These are phyloP conservation scores for Perca schrenkii DNA, from an alignment of 2,113 vertebrate genomes.

Conservation along the genomic window DNA sequence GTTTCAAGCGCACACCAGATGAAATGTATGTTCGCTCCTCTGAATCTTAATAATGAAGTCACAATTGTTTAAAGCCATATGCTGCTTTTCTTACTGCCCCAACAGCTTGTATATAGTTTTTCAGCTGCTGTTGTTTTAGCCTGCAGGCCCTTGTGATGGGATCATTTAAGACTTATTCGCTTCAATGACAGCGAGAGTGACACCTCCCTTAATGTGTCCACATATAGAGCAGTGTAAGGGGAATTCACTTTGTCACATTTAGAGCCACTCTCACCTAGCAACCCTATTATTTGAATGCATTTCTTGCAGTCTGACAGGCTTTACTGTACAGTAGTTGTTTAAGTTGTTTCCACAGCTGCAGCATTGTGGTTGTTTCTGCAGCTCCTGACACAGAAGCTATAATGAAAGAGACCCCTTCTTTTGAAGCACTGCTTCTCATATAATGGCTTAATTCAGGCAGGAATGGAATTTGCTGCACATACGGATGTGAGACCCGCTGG, in stretches of 20 bases:
- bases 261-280: conserved; percentile 44
- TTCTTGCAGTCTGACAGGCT: conserved; percentile 34
- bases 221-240: conserved; percentile 33
- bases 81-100: conserved; percentile 12
- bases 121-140: conserved; percentile 52
- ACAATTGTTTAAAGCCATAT: conserved; percentile 33
- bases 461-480: conserved; percentile 32
- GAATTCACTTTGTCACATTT: conserved; percentile 54
- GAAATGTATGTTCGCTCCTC: conserved; percentile 41
- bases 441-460: conserved; percentile 48
- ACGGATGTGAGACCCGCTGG: conserved; percentile 50
- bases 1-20: conserved; percentile 43
- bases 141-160: conserved; percentile 42
- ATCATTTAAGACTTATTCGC: conserved; percentile 57
- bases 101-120: conserved; percentile 35
- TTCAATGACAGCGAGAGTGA: conserved; percentile 50
- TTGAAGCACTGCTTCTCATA: conserved; percentile 23
- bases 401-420: conserved; percentile 28
- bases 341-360: conserved; percentile 47
- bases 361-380: conserved; percentile 44
- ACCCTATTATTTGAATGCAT: conserved; percentile 43
- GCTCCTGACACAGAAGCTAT: conserved; percentile 30
- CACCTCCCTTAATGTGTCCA: conserved; percentile 53
- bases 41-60: conserved; percentile 34
- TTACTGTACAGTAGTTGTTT: conserved; percentile 25